Percentiles rank a stretch among this genome's conserved stretches.
These are phyloP conservation scores for Horisme vitalbata DNA, from an alignment of 2,888 invertebrate species.

Conservation along the genomic window DNA sequence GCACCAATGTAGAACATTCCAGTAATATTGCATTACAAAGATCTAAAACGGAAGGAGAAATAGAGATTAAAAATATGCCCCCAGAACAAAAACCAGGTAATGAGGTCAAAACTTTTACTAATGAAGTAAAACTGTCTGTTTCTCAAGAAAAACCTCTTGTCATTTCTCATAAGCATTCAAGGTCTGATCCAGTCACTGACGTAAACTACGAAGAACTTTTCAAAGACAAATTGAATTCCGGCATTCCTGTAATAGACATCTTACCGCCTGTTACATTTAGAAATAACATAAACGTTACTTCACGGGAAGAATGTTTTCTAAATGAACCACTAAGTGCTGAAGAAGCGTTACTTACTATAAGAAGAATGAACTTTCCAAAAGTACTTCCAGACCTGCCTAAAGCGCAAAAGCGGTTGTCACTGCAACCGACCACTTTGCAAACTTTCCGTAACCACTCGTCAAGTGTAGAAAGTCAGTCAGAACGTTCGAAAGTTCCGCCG, in stretches of 20 bases:
- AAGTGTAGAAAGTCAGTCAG: constrained; percentile 55
- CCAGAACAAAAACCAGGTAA: constrained; percentile 36
- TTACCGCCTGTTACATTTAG: constrained; percentile 73
- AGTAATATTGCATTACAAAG: constrained; percentile 58
- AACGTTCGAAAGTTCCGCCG: constrained; percentile 81
- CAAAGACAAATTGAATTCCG: constrained; percentile 54
- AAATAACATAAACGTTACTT: constrained; percentile 89
- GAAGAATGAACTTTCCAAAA: constrained; percentile 91
- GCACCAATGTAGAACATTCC: constrained; percentile 61
- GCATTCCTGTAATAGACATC: constrained; percentile 53
- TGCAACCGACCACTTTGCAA: constrained; percentile 82
- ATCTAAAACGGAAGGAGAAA: constrained; percentile 72
- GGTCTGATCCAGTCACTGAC: constrained; percentile 87
- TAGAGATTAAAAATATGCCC: constrained; percentile 35
- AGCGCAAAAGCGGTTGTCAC: constrained; percentile 84
- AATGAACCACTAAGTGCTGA: constrained; percentile 82
- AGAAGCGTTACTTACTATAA: constrained; percentile 88
- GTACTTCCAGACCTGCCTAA: constrained; percentile 90
- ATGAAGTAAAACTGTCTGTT: constrained; percentile 64
- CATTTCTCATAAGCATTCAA: constrained; percentile 85
- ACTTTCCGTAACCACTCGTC: constrained; percentile 60
- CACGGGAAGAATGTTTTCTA: constrained; percentile 80
- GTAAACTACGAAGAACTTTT: constrained; percentile 70
- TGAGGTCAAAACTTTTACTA: constrained; percentile 58
- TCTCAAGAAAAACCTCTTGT: constrained; percentile 62